Percentiles rank a stretch among this genome's conserved stretches.
Conservation (phyloP, 2,888 invertebrate species). For the Calameuta filiformis region DNA sequence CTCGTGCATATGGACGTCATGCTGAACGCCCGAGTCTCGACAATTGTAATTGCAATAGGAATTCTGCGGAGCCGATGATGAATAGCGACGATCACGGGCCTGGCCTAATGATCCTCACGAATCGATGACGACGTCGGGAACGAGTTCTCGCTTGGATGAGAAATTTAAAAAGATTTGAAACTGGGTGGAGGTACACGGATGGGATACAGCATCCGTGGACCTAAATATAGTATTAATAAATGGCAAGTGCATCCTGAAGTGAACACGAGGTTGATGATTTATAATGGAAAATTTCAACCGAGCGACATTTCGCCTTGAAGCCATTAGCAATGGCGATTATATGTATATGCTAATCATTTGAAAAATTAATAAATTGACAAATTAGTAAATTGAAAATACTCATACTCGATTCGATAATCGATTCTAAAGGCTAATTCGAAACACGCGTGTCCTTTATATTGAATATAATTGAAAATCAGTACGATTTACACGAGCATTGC, state of each 20-base stretch:
- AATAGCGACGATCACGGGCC: not conserved
- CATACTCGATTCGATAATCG: no score
- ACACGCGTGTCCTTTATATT: no score
- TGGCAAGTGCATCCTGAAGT: not conserved
- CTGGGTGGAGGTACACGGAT: not conserved
- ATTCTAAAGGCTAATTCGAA: no score
- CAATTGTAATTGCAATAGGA: not conserved
- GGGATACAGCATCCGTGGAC: not conserved
- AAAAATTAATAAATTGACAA: no score
- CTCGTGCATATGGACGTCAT: accelerated
- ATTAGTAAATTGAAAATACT: no score
- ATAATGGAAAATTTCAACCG: not conserved
- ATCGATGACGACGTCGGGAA: not conserved
- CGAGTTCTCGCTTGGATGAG: not conserved
- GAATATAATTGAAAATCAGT: no score
- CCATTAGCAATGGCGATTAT: no score
- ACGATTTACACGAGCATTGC: not conserved
- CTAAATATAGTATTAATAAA: not conserved
- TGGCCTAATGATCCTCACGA: not conserved
- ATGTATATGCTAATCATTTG: not conserved
- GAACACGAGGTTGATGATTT: not conserved
- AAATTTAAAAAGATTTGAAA: not conserved
- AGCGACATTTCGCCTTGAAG: not conserved
- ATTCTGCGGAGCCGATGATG: not conserved
- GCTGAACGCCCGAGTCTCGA: not conserved